Percentiles rank a stretch among this genome's conserved stretches.
Evolutionary conservation across 2,797 vertebrate genomes (phyloP).

Genomic region (Acipenser transmontanus): DNA sequence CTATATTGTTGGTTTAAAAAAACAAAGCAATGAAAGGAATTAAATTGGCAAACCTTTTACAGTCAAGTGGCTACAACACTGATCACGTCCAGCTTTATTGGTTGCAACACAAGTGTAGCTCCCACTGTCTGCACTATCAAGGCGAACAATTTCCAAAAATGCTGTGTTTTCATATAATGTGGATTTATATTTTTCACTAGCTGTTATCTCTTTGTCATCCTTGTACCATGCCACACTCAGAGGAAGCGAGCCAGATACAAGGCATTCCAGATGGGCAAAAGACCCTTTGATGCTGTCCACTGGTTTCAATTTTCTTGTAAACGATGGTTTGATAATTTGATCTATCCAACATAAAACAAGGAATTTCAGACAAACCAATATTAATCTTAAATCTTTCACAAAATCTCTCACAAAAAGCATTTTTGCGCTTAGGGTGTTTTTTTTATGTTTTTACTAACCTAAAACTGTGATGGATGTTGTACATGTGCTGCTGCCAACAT

Average conservation of each 20-base stretch:
- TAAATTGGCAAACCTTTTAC: conserved; percentile 82
- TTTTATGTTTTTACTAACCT: conserved; percentile 68
- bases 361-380: conserved; percentile 9
- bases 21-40: neutral
- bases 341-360: conserved; percentile 63
- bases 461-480: conserved; percentile 79
- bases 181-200: conserved; percentile 83
- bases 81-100: conserved; percentile 84
- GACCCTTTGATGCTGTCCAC: conserved; percentile 90
- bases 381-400: conserved; percentile 13
- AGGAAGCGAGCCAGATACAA: conserved; percentile 90
- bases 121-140: conserved; percentile 78
- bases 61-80: conserved; percentile 80
- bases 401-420: neutral
- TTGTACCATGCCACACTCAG: conserved; percentile 90
- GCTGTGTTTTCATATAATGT: conserved; percentile 93
- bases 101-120: conserved; percentile 86
- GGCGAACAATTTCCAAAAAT: conserved; percentile 83
- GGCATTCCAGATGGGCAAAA: conserved; percentile 87
- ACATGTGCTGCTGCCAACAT: conserved; percentile 81
- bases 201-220: conserved; percentile 78
- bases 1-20: no score
- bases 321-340: conserved; percentile 93
- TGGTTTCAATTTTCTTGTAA: conserved; percentile 91
- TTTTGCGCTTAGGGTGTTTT: neutral